Evolutionary conservation across 2,113 vertebrate species (phyloP).

Genomic region (Amphilophus citrinellus): DNA sequence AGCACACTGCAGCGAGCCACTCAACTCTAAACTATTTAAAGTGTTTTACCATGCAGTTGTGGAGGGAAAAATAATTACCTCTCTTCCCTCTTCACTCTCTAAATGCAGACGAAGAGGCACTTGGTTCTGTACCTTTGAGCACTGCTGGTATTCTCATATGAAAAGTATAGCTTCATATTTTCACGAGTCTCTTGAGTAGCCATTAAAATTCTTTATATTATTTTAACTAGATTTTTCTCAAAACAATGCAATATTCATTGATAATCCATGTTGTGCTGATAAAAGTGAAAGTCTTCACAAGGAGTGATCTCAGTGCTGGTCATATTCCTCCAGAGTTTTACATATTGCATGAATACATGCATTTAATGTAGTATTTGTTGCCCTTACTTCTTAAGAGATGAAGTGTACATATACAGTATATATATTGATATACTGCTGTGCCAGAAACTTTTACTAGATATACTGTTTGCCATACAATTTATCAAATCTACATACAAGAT

Average conservation of each 20-base stretch:
- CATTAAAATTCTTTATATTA: constrained; percentile 31
- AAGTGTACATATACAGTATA: not conserved
- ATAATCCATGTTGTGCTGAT: constrained; percentile 57
- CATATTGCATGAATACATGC: constrained; percentile 67
- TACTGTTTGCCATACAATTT: not conserved
- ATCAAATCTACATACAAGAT: not conserved
- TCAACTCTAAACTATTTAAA: constrained; percentile 8
- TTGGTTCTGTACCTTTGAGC: not conserved
- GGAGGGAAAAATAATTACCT: not conserved
- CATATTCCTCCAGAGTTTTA: constrained; percentile 51
- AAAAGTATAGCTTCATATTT: constrained; percentile 33
- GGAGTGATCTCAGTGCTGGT: constrained; percentile 31
- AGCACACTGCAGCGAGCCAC: not conserved
- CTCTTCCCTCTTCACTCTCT: not conserved
- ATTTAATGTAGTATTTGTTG: constrained; percentile 46
- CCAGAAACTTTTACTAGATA: constrained; percentile 1
- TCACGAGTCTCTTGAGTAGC: constrained; percentile 1
- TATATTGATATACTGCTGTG: constrained; percentile 11
- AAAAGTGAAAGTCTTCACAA: constrained; percentile 44
- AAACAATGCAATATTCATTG: constrained; percentile 43
- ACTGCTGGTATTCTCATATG: not conserved
- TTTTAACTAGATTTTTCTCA: constrained; percentile 42
- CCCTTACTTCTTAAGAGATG: constrained; percentile 37
- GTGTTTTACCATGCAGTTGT: not conserved
- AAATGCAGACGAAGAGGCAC: not conserved